Conservation (phyloP, 2,888 invertebrate species). For the Pantelozetes paolii region DNA sequence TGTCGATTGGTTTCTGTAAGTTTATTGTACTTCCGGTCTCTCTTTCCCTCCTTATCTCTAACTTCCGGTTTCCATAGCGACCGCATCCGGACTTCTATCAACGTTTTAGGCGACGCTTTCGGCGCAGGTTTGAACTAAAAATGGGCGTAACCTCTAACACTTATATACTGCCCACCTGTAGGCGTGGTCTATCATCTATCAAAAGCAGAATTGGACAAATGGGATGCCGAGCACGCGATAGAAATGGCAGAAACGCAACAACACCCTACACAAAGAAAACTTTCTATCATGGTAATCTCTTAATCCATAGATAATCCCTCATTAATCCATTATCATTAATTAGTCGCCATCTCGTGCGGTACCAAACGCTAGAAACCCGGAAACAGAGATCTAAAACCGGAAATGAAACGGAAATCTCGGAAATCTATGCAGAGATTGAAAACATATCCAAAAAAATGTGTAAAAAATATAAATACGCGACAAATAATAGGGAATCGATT, state of each 20-base stretch:
- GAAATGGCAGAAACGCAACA: slow-evolving; percentile 37
- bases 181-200: slow-evolving; percentile 58
- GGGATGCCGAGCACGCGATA: slow-evolving; percentile 48
- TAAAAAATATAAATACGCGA: too few relatives aligned
- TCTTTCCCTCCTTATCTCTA: not conserved
- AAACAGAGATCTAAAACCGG: slow-evolving; percentile 41
- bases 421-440: not conserved
- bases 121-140: slow-evolving; percentile 57
- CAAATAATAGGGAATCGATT: too few relatives aligned
- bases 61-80: slow-evolving; percentile 52
- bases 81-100: slow-evolving; percentile 58
- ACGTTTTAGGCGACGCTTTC: slow-evolving; percentile 59
- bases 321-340: not conserved
- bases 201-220: slow-evolving; percentile 53
- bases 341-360: not conserved
- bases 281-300: slow-evolving; percentile 38
- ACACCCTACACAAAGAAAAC: slow-evolving; percentile 25
- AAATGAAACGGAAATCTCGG: not conserved
- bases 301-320: too few relatives aligned
- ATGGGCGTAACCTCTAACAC: too few relatives aligned
- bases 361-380: slow-evolving; percentile 41
- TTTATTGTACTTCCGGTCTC: too few relatives aligned
- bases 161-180: too few relatives aligned
- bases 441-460: too few relatives aligned
- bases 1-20: slow-evolving; percentile 66